phyloP scores from a whole-genome alignment of 1,140 invertebrate species.

The Platorchestia sp. region DNA sequence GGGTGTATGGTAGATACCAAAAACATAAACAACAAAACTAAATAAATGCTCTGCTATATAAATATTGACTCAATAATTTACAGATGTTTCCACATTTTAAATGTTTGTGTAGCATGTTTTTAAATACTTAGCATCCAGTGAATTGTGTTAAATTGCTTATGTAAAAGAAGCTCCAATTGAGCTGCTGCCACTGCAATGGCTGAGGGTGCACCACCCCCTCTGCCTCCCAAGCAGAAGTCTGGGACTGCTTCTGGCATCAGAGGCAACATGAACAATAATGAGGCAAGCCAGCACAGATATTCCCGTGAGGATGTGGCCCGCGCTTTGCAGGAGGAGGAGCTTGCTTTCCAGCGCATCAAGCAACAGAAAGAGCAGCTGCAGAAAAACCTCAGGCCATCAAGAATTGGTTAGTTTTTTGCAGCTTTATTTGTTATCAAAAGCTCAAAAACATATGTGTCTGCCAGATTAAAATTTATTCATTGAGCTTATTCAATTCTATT shows the following conservation, averaged over 20 bases:
- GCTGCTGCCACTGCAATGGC: conserved; percentile 3
- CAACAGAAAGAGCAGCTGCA: conserved; percentile 34
- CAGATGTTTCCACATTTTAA: not conserved
- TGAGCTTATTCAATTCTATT: too few relatives aligned
- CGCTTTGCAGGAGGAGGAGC: conserved; percentile 54
- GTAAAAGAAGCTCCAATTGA: not conserved
- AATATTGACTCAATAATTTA: not conserved
- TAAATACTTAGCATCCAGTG: not conserved
- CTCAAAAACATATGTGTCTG: not conserved
- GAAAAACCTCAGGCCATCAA: not conserved
- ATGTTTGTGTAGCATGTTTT: not conserved
- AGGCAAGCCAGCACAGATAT: not conserved
- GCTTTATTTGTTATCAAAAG: not conserved
- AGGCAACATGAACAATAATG: not conserved
- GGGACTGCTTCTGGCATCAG: not conserved
- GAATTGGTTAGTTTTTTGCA: not conserved
- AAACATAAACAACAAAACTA: too few relatives aligned
- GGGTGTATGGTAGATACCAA: too few relatives aligned
- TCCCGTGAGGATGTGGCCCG: conserved; percentile 29
- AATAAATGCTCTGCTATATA: not conserved
- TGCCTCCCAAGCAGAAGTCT: conserved; percentile 54
- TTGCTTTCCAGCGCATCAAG: conserved; percentile 51
- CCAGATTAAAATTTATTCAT: too few relatives aligned
- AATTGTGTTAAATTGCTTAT: not conserved
- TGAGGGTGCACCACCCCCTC: conserved; percentile 54